These are phyloP conservation scores for Athetis lepigone DNA, from an alignment of 2,888 invertebrate species.

Conservation along the genomic window DNA sequence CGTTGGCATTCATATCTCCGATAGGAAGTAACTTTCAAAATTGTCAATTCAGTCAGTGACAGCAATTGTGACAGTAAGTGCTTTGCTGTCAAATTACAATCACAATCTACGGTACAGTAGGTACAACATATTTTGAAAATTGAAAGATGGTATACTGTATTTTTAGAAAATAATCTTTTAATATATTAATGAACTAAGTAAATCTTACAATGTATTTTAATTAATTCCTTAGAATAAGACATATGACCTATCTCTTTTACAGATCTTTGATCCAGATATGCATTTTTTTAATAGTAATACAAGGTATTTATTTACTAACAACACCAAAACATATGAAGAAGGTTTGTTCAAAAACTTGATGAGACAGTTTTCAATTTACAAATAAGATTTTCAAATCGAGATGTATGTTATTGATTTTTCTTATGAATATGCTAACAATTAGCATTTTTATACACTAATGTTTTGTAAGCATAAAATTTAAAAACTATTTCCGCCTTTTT, in stretches of 20 bases:
- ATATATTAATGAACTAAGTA: too few relatives aligned
- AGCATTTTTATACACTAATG: not conserved
- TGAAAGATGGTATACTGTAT: too few relatives aligned
- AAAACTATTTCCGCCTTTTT: not conserved
- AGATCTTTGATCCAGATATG: too few relatives aligned
- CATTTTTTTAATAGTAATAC: conserved; percentile 30
- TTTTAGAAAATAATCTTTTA: too few relatives aligned
- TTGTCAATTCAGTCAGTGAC: conserved; percentile 15
- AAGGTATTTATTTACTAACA: conserved; percentile 7
- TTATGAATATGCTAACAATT: fast-evolving
- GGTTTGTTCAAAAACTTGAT: conserved; percentile 38
- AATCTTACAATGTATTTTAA: too few relatives aligned
- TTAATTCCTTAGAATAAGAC: too few relatives aligned
- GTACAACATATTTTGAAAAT: too few relatives aligned
- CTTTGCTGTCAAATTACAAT: conserved; percentile 32
- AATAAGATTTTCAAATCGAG: not conserved
- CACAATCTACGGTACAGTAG: too few relatives aligned
- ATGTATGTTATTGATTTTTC: not conserved
- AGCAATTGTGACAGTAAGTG: not conserved
- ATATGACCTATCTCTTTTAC: too few relatives aligned
- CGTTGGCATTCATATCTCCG: conserved; percentile 55
- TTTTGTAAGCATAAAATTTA: not conserved
- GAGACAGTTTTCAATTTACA: too few relatives aligned
- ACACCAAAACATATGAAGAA: conserved; percentile 24
- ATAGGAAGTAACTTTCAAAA: conserved; percentile 23